Evolutionary conservation across 1,140 invertebrate species (phyloP).

Genomic region (Philotrypesis tridentata): DNA sequence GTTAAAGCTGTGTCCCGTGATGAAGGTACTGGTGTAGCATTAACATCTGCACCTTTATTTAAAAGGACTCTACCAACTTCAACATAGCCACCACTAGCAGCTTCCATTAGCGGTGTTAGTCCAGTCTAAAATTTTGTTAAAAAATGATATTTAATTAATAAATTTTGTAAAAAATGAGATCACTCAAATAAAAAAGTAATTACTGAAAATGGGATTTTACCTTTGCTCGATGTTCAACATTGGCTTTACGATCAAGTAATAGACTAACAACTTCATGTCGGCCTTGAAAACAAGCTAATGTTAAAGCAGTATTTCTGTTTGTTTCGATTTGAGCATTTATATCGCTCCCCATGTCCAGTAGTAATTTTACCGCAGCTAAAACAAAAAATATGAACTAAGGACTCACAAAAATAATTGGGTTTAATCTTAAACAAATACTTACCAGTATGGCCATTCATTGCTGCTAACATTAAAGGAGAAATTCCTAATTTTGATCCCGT

Average conservation of each 20-base stretch:
- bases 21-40: constrained; percentile 97
- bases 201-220: constrained; percentile 67
- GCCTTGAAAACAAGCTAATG: constrained; percentile 99
- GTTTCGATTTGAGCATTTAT: constrained; percentile 99
- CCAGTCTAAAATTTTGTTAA: constrained; percentile 83
- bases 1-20: constrained; percentile 98
- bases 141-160: background rate
- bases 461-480: constrained; percentile 98
- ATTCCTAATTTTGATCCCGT: constrained; percentile 98
- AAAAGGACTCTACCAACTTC: constrained; percentile 97
- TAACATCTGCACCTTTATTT: constrained; percentile 98
- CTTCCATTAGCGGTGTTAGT: constrained; percentile 98
- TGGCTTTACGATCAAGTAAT: constrained; percentile 96
- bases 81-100: constrained; percentile 98
- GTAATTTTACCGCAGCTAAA: constrained; percentile 86
- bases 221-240: constrained; percentile 99
- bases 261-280: constrained; percentile 98
- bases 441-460: constrained; percentile 99
- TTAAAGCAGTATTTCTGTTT: constrained; percentile 98
- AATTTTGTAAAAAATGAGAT: background rate
- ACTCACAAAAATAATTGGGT: no score
- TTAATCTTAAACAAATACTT: constrained; percentile 30
- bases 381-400: constrained; percentile 32
- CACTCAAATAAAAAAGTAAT: background rate
- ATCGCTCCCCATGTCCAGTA: constrained; percentile 98